A percentile compares a stretch with the other conserved stretches of the same genome.
Conservation (phyloP, 92 coral and sea anemone species). For the Phenganax subtilis region DNA sequence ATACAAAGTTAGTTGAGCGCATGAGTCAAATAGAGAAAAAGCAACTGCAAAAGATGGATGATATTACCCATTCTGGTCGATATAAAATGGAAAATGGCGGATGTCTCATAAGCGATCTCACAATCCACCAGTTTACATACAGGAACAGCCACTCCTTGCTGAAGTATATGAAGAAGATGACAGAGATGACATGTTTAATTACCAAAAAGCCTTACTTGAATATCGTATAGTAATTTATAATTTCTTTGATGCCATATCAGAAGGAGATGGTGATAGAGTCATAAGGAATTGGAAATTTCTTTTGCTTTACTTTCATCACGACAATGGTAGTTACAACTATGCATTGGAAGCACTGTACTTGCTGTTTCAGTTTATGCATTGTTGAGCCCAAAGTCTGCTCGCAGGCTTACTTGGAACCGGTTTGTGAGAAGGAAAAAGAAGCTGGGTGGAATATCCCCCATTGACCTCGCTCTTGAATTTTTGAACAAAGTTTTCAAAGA, state of each 20-base stretch:
- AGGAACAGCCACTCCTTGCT: constrained; percentile 38
- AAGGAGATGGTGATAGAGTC: constrained; percentile 54
- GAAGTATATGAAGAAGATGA: constrained; percentile 19
- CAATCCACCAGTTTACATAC: constrained; percentile 55
- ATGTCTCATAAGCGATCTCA: constrained; percentile 62
- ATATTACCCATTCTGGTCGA: constrained; percentile 7
- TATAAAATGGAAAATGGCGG: constrained; percentile 53
- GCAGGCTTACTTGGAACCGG: constrained; percentile 23
- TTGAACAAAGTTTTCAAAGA: constrained; percentile 46
- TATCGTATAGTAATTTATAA: constrained; percentile 58
- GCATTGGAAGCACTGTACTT: constrained; percentile 48
- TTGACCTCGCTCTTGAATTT: constrained; percentile 47
- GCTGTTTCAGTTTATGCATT: constrained; percentile 46
- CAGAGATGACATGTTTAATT: constrained; percentile 51
- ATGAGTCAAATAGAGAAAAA: constrained; percentile 18
- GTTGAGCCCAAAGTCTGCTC: constrained; percentile 43
- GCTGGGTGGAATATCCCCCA: constrained; percentile 39
- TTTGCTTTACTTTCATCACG: constrained; percentile 44
- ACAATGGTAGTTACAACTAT: constrained; percentile 39
- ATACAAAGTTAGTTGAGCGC: constrained; percentile 27
- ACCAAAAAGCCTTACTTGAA: constrained; percentile 54
- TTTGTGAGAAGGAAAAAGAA: constrained; percentile 28
- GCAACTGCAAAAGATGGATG: constrained; percentile 11
- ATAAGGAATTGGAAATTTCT: constrained; percentile 55
- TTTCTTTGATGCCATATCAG: constrained; percentile 57